Percentiles rank a stretch among this genome's conserved stretches.
Evolutionary conservation across 35 echinoderm and acorn worm species (phyloP).

Genomic region (Hemicentrotus pulcherrimus): DNA sequence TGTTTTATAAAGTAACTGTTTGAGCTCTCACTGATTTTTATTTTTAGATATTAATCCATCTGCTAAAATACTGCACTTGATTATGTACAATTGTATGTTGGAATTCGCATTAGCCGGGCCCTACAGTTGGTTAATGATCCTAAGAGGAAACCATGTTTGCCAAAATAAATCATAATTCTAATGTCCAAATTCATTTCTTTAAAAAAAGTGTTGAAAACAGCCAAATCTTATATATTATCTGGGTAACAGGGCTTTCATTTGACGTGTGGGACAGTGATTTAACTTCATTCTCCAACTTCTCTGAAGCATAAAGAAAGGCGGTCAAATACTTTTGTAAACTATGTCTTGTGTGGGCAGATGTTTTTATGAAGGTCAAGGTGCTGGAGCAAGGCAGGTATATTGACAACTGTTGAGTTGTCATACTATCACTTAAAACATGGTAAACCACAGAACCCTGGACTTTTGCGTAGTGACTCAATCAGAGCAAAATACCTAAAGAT

Average conservation of each 20-base stretch:
- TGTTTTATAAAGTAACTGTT: no score
- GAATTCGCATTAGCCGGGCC: no score
- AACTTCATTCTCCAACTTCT: not conserved
- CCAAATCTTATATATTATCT: no score
- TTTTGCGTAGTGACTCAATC: not conserved
- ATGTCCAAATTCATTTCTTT: no score
- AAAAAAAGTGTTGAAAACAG: no score
- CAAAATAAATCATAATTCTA: no score
- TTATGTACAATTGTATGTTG: no score
- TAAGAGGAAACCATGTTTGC: no score
- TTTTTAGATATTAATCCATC: no score
- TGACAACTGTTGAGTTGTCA: not conserved
- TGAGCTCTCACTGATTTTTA: no score
- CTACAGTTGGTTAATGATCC: no score
- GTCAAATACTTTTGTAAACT: not conserved
- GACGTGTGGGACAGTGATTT: not conserved
- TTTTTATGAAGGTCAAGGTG: not conserved
- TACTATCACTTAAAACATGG: not conserved
- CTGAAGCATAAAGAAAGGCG: not conserved
- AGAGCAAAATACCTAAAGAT: not conserved
- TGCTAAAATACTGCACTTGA: no score
- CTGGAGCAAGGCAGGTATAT: not conserved
- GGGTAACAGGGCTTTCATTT: not conserved
- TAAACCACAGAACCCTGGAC: not conserved
- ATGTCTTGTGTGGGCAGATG: not conserved